Conservation (phyloP, 2,113 vertebrate species). For the Leiothrix lutea region DNA sequence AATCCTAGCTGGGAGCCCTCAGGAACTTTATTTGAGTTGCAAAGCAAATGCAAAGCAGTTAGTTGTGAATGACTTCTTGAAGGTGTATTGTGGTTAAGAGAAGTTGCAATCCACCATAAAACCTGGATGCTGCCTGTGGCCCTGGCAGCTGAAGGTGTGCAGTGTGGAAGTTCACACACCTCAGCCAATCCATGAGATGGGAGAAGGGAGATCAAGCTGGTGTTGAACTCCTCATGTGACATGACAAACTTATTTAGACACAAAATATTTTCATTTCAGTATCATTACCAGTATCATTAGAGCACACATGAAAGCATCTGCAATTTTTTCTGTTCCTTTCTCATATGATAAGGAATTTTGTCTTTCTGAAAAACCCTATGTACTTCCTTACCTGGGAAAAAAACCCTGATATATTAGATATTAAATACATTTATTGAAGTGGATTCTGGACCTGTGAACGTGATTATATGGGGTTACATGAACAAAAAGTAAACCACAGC, state of each 20-base stretch:
- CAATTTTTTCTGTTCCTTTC: not conserved
- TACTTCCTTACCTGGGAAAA: not conserved
- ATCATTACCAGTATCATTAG: not conserved
- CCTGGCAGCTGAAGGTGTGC: not conserved
- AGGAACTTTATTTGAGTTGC: not conserved
- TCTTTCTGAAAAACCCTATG: not conserved
- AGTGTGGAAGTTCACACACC: not conserved
- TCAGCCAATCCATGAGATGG: not conserved
- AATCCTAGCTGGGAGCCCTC: not conserved
- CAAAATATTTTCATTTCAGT: not conserved
- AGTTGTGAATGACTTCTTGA: not conserved
- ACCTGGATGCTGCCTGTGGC: not conserved
- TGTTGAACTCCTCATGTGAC: not conserved
- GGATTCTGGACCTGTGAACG: not conserved
- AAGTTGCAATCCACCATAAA: not conserved
- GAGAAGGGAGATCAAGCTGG: not conserved
- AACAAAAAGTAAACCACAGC: not conserved
- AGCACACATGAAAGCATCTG: not conserved
- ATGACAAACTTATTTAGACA: not conserved
- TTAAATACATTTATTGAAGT: not conserved
- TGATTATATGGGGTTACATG: not conserved
- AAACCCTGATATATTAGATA: not conserved
- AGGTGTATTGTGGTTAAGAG: not conserved
- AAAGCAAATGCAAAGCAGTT: not conserved
- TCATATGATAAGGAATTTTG: not conserved